A percentile compares a stretch with the other conserved stretches of the same genome.
Conservation (phyloP, 2,797 vertebrate species). For the Varecia variegata region DNA sequence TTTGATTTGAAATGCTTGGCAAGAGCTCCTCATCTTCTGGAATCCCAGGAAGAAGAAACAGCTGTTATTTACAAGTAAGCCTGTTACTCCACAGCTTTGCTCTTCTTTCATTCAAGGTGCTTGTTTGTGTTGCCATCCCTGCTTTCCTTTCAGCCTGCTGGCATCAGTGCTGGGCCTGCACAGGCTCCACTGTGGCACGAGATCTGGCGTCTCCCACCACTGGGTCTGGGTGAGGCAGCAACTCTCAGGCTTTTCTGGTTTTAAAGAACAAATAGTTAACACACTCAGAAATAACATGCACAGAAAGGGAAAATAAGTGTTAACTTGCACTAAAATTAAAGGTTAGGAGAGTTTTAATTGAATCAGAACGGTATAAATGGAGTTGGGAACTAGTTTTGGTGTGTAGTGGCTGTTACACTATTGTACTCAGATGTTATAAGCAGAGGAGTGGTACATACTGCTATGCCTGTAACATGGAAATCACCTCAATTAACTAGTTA, state of each 20-base stretch:
- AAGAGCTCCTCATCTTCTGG: background rate
- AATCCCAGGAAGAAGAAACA: background rate
- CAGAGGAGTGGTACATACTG: background rate
- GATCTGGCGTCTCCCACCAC: background rate
- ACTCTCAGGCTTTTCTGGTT: background rate
- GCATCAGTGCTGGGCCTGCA: background rate
- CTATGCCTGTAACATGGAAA: background rate
- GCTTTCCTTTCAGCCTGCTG: background rate
- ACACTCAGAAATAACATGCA: background rate
- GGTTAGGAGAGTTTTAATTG: background rate
- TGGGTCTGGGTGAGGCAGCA: background rate
- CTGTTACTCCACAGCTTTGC: background rate
- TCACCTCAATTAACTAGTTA: background rate
- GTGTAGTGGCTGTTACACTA: background rate
- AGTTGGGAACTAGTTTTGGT: background rate
- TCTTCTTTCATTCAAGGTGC: background rate
- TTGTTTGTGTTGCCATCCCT: background rate
- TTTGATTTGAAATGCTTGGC: slow-evolving; percentile 19
- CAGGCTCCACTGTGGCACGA: background rate
- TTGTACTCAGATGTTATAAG: background rate
- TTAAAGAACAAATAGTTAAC: background rate
- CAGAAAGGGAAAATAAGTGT: background rate
- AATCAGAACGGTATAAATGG: background rate
- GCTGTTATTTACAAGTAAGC: slow-evolving; percentile 57
- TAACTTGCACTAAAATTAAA: background rate